Conservation (phyloP, 2,797 vertebrate genomes). For the Ctenopoma kingsleyae region DNA sequence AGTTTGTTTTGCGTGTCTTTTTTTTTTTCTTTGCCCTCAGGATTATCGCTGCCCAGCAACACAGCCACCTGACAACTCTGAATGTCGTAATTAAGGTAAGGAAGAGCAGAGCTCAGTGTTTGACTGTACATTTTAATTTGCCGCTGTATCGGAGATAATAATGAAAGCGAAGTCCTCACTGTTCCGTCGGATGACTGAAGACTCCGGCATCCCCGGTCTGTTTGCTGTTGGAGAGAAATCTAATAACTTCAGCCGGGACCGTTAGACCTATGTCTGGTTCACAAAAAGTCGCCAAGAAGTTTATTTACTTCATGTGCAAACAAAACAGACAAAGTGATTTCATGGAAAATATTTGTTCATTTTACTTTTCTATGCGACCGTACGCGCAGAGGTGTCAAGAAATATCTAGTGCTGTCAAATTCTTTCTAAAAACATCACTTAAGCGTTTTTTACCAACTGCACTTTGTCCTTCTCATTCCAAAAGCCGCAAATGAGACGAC, state of each 20-base stretch:
- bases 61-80: slow-evolving; percentile 87
- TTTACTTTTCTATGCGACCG: slow-evolving; percentile 15
- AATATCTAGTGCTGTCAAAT: slow-evolving; percentile 6
- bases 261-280: slow-evolving; percentile 30
- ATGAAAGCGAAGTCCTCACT: slow-evolving; percentile 29
- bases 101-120: slow-evolving; percentile 56
- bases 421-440: slow-evolving; percentile 14
- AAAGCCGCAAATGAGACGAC: background rate
- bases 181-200: slow-evolving; percentile 11
- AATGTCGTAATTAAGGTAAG: slow-evolving; percentile 90
- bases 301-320: slow-evolving; percentile 20
- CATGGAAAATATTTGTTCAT: background rate
- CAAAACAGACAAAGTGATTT: background rate
- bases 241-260: slow-evolving; percentile 65
- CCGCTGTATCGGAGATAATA: slow-evolving; percentile 12
- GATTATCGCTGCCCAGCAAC: slow-evolving; percentile 86
- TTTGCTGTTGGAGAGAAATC: slow-evolving; percentile 27
- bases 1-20: slow-evolving; percentile 65
- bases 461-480: background rate
- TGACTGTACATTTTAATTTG: slow-evolving; percentile 39
- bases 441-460: background rate
- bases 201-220: slow-evolving; percentile 10
- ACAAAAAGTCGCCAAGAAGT: slow-evolving; percentile 59
- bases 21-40: slow-evolving; percentile 54
- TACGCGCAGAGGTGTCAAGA: slow-evolving; percentile 23